Conservation (phyloP, 2,797 vertebrate species). For the Centroberyx gerrardi region DNA sequence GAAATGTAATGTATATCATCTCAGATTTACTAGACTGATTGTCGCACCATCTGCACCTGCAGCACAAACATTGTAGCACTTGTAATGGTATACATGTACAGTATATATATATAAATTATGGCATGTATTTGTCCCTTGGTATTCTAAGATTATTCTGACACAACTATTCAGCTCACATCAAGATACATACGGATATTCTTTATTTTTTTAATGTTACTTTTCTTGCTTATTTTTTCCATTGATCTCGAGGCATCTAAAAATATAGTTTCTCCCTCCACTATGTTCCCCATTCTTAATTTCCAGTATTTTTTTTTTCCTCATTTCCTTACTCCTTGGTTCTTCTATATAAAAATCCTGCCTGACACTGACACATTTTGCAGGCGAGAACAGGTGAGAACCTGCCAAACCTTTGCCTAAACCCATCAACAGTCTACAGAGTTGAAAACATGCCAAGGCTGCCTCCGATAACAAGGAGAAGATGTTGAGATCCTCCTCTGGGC, state of each 20-base stretch:
- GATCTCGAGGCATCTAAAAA: too few species aligned
- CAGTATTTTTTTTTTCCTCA: not conserved
- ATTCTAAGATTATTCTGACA: too few species aligned
- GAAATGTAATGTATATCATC: constrained; percentile 18
- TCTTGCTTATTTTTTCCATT: not conserved
- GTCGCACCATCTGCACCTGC: constrained; percentile 10
- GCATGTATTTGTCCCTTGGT: not conserved
- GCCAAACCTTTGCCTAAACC: constrained; percentile 76
- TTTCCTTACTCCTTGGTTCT: constrained; percentile 33
- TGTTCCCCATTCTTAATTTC: constrained; percentile 17
- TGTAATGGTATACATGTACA: too few species aligned
- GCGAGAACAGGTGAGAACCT: constrained; percentile 71
- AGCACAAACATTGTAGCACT: not conserved
- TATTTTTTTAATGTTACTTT: not conserved
- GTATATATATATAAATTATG: too few species aligned
- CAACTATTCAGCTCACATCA: too few species aligned
- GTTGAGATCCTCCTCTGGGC: constrained; percentile 80
- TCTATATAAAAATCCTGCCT: constrained; percentile 55
- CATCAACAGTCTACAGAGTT: constrained; percentile 68
- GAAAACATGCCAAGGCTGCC: constrained; percentile 79
- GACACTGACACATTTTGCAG: constrained; percentile 70
- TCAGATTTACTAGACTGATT: constrained; percentile 16
- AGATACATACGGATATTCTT: too few species aligned
- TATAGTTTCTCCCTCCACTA: not conserved
- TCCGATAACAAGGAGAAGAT: constrained; percentile 78